Evolutionary conservation across 2,888 invertebrate species (phyloP), one percentile per base, ranked within the genome.

Genomic region (Acanthosoma haemorrhoidale): DNA sequence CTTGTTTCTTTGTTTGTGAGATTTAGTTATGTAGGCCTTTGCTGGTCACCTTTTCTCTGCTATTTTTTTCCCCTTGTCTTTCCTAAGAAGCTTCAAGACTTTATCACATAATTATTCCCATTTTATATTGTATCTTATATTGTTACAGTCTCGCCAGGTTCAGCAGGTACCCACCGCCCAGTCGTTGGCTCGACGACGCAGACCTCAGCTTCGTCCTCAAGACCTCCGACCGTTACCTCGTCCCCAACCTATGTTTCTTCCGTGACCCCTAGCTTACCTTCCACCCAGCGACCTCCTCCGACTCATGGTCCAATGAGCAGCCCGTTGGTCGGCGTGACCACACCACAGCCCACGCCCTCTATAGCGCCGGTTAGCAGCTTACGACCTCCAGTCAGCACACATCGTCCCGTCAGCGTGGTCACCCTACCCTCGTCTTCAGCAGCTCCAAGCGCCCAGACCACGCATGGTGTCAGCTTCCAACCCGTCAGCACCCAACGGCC

Each of bases 391-490:
- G 29, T 41, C 41, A 21, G 79, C 80, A 32, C 75, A 76, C 11
- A 80, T 11, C 32, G 32, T 8, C 60, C 60, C 11, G 60, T 60
- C 1, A 32, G 31, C 5, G 34, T 51, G 1, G 25, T 51, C 25
- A 51, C 51, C 4, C 4, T 80, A 80, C 82, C 11, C 77, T 71
- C 70, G 18, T 36, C 51, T 57, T 69, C 6, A 61, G 74, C 32
- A 69, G 79, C 3, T 81, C 76, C 51, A 6, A 15, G 31, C 1
- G 32, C 18, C 31, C 64, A 34, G 11, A n/a, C 38, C 5, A 36
- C 61, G 38, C 2, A 29, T 43, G 80, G 74, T 81, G 81, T 32
- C 77, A 76, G 67, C 79, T 72, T 21, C 70, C 51, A 51, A n/a
- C 51, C 51, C 8, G 51, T 51, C 25, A 51, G 51, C 8, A 51